Percentiles rank a stretch among this genome's conserved stretches.
phyloP scores from a whole-genome alignment of 2,113 vertebrate species.

The Speoplatyrhinus poulsoni region DNA sequence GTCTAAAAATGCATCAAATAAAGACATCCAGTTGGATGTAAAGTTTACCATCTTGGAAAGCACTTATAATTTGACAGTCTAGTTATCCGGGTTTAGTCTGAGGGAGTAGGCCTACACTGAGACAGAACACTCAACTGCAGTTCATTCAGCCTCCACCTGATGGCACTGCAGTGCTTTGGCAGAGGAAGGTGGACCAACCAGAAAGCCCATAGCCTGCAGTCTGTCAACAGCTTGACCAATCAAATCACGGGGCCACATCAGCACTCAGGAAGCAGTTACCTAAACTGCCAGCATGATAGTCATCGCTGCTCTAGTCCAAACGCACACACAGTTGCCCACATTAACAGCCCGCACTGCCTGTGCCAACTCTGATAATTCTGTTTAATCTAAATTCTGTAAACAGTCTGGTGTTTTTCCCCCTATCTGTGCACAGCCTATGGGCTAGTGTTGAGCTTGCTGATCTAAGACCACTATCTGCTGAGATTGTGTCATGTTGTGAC shows the following conservation, averaged over 20 bases:
- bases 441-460: conserved; percentile 8
- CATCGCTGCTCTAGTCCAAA: conserved; percentile 43
- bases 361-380: conserved; percentile 51
- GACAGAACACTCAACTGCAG: neutral
- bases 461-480: conserved; percentile 8
- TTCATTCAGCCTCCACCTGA: conserved; percentile 56
- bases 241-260: conserved; percentile 61
- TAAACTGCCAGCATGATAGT: conserved; percentile 59
- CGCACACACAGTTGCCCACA: conserved; percentile 31
- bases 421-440: conserved; percentile 14
- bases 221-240: conserved; percentile 46
- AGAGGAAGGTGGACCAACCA: conserved; percentile 39
- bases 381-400: conserved; percentile 38
- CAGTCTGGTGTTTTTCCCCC: conserved; percentile 23
- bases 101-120: no score
- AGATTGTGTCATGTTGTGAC: conserved; percentile 1
- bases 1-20: no score
- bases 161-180: conserved; percentile 61
- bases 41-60: no score
- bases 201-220: conserved; percentile 39
- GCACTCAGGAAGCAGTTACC: conserved; percentile 69
- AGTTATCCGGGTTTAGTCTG: no score
- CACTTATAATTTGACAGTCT: no score
- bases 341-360: conserved; percentile 23
- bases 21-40: no score